Evolutionary conservation across 2,888 invertebrate genomes (phyloP).

Genomic region (Patella pellucida): DNA sequence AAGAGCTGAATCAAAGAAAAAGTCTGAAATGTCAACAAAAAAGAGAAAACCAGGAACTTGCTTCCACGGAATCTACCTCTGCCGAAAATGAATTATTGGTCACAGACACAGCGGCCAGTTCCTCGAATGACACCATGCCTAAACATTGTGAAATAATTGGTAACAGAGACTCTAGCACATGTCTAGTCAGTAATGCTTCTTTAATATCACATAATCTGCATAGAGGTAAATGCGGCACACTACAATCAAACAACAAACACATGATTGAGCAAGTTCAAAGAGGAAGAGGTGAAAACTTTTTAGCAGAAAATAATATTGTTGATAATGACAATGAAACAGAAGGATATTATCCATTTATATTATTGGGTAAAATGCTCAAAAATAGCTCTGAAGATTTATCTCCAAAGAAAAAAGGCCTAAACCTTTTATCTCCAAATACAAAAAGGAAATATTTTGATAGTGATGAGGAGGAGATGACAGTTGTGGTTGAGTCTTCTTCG

Average conservation of each 20-base stretch:
- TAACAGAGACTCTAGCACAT: background rate
- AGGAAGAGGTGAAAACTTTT: conserved; percentile 1
- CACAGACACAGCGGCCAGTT: too few species aligned
- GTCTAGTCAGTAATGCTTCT: background rate
- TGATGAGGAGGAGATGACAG: conserved; percentile 23
- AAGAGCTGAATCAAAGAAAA: conserved; percentile 32
- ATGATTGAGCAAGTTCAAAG: background rate
- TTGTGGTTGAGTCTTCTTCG: conserved; percentile 15
- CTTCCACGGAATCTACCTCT: too few species aligned
- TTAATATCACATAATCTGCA: background rate
- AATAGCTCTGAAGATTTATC: conserved; percentile 21
- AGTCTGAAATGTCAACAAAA: too few species aligned
- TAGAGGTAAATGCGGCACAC: background rate
- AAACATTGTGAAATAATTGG: too few species aligned
- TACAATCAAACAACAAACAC: background rate
- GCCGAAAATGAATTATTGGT: too few species aligned
- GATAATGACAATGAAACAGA: conserved; percentile 11
- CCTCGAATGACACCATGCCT: too few species aligned
- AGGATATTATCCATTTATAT: conserved; percentile 48
- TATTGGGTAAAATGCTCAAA: conserved; percentile 44
- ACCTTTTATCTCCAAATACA: background rate
- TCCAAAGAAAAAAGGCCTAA: background rate
- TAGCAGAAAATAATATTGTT: background rate
- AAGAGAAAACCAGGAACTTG: too few species aligned
- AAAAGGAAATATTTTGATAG: conserved; percentile 25